Evolutionary conservation across 1,140 invertebrate species (phyloP), one percentile per base, ranked within the genome.

Genomic region (Drosophila teissieri): DNA sequence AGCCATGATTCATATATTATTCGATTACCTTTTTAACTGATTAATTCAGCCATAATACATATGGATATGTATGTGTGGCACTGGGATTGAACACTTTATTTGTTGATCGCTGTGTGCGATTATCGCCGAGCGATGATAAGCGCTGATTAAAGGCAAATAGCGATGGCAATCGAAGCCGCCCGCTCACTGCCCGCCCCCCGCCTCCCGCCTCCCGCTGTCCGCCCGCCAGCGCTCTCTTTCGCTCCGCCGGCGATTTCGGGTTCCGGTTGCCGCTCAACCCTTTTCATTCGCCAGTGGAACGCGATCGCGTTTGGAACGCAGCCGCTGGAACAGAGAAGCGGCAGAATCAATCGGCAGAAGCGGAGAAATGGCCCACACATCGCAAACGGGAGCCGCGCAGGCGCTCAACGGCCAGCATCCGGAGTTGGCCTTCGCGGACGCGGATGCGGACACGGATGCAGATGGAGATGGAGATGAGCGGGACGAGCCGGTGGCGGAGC

Each of bases 71-170:
- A 2, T 31, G 2, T 31, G 31, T 31, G 31, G 2, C 8, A 31
- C 31, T 31, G 31, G 7, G 31, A 31, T 31, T 31, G 31, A 31
- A 8, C 31, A 0, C 8, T 31, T 31, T 31, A 7, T 34, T n/a
- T 17, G 52, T 65, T 39, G 63, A 22, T 10, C 31, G 37, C 37
- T 53, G 61, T 68, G 42, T 65, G 45, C 34, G 80, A 65, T 86
- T 79, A 80, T 88, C 83, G 72, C 60, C n/a, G 56, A 17, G 39
- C 64, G 58, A 80, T 83, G 84, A 88, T 88, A 83, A 89, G 62
- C 75, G 57, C 68, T 83, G 84, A 88, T 88, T 89, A 88, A 80
- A 88, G 64, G 67, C 67, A 78, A 78, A 78, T 34, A 78, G 15
- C 52, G 75, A 78, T 78, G 57, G 75, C 53, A 78, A 78, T 78